These are phyloP conservation scores for Apamea sordens DNA, from an alignment of 2,888 invertebrate species.

Conservation along the genomic window DNA sequence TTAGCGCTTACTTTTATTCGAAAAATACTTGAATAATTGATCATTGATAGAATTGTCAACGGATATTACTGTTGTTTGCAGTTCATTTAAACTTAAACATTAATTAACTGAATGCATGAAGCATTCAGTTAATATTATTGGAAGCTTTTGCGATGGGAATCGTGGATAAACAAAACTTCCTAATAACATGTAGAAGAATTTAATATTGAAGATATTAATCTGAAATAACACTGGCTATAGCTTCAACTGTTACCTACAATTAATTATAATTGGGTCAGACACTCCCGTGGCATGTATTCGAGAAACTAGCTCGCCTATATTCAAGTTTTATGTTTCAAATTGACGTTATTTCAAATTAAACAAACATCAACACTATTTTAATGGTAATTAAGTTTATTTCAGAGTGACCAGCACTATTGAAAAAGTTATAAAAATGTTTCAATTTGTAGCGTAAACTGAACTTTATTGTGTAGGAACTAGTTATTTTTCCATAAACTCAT, in stretches of 20 bases:
- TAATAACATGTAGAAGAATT: background rate
- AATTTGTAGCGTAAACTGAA: too few species aligned
- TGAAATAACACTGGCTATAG: background rate
- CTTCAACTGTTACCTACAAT: background rate
- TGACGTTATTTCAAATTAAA: too few species aligned
- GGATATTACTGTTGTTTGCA: background rate
- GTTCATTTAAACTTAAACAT: too few species aligned
- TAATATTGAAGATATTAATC: background rate
- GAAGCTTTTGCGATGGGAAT: background rate
- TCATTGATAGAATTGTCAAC: background rate
- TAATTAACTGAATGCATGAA: too few species aligned
- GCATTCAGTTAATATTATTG: background rate
- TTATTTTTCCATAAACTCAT: too few species aligned
- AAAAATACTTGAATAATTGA: slow-evolving; percentile 11
- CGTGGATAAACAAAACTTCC: background rate
- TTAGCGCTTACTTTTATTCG: slow-evolving; percentile 61
- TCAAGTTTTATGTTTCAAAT: too few species aligned
- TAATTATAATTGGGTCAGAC: background rate
- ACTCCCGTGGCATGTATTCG: background rate
- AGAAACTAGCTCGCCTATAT: background rate
- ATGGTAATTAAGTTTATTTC: too few species aligned
- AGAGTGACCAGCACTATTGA: too few species aligned
- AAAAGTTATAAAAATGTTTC: too few species aligned
- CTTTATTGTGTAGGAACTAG: too few species aligned
- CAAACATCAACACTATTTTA: too few species aligned